Evolutionary conservation across 2,888 invertebrate genomes (phyloP).

Genomic region (Idaea aversata): DNA sequence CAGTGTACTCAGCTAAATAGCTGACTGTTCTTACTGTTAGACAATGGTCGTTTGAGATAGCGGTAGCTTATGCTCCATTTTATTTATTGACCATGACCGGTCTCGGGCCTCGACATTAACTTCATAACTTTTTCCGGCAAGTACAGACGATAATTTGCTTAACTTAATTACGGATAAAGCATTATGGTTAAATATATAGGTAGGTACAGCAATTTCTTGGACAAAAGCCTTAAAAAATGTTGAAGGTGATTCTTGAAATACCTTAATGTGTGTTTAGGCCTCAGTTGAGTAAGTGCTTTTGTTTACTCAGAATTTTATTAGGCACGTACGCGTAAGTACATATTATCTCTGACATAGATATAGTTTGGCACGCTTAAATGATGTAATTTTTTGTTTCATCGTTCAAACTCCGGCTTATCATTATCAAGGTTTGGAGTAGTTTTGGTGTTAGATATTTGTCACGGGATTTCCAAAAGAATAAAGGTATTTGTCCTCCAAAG

Average conservation of each 20-base stretch:
- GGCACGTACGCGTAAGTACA: background rate
- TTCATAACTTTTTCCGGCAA: conserved; percentile 28
- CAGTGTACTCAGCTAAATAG: conserved; percentile 10
- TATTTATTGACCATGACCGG: conserved; percentile 58
- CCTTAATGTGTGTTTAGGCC: background rate
- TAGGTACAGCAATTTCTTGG: background rate
- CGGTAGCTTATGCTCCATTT: conserved; percentile 50
- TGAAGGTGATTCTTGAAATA: background rate
- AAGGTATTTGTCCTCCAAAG: background rate
- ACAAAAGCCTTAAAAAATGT: background rate
- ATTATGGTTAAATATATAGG: conserved; percentile 18
- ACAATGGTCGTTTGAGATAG: conserved; percentile 52
- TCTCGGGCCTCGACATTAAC: conserved; percentile 28
- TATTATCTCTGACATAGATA: background rate
- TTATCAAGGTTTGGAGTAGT: background rate
- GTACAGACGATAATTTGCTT: conserved; percentile 19
- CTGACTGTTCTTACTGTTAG: conserved; percentile 20
- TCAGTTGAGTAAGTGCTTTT: background rate
- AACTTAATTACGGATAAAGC: conserved; percentile 26
- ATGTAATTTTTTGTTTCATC: background rate
- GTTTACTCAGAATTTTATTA: background rate
- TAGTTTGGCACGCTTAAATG: background rate
- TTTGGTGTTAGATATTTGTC: background rate
- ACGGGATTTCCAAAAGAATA: background rate
- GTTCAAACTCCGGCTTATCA: background rate